phyloP scores from a whole-genome alignment of 2,797 vertebrate genomes.

The Pachyuromys duprasi region DNA sequence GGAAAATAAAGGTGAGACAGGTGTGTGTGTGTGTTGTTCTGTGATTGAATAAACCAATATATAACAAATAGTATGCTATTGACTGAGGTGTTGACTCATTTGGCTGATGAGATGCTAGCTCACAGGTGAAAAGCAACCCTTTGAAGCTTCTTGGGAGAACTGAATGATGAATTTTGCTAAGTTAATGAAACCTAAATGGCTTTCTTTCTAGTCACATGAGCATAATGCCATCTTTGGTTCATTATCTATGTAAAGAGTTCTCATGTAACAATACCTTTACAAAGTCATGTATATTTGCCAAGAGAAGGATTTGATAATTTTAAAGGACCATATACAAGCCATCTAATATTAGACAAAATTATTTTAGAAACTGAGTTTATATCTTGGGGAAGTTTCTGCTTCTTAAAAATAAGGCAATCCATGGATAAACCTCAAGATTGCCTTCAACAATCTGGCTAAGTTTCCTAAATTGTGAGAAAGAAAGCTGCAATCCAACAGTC shows the following conservation, averaged over 20 bases:
- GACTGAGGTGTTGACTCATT: background rate
- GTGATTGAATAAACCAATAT: background rate
- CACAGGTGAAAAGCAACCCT: background rate
- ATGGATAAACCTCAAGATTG: background rate
- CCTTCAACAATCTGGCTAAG: background rate
- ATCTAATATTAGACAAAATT: background rate
- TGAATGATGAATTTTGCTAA: background rate
- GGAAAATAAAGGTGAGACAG: background rate
- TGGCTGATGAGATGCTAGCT: background rate
- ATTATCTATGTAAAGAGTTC: constrained; percentile 8
- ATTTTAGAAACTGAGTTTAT: constrained; percentile 16
- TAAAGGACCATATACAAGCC: background rate
- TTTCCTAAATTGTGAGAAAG: background rate
- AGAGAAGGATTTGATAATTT: background rate
- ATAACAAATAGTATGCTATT: background rate
- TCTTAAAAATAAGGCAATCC: background rate
- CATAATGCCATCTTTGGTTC: background rate
- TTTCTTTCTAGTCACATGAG: background rate
- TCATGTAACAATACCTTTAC: background rate
- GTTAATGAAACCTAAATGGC: background rate
- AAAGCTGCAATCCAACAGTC: background rate
- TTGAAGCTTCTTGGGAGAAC: background rate
- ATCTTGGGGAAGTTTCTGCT: background rate
- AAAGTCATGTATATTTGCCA: background rate
- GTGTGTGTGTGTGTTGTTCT: background rate